phyloP scores from a whole-genome alignment of 1,140 invertebrate species.

The Anagrus nilaparvatae region DNA sequence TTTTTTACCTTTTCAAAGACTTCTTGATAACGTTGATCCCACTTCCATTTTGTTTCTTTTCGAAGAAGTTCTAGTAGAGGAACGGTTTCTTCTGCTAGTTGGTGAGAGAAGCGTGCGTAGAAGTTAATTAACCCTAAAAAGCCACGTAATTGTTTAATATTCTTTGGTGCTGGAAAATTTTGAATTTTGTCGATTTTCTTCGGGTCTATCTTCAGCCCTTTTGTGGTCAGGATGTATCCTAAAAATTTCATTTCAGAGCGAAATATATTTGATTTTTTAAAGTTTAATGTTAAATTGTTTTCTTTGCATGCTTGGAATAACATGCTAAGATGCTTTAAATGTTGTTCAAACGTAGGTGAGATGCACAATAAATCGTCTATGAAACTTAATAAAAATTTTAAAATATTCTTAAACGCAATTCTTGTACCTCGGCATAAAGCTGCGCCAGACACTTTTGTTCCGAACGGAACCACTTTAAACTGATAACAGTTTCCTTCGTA shows the following conservation, averaged over 20 bases:
- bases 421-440: too few species aligned
- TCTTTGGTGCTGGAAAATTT: constrained; percentile 24
- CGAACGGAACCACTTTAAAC: too few species aligned
- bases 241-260: constrained; percentile 31
- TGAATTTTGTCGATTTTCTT: constrained; percentile 22
- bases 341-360: constrained; percentile 16
- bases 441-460: too few species aligned
- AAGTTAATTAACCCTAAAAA: constrained; percentile 38
- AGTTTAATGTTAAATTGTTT: constrained; percentile 22
- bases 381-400: too few species aligned
- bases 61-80: constrained; percentile 24
- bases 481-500: too few species aligned
- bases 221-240: constrained; percentile 27
- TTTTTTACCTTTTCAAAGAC: constrained; percentile 18
- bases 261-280: constrained; percentile 25
- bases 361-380: constrained; percentile 20
- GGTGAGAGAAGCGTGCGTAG: constrained; percentile 16
- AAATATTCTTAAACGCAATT: too few species aligned
- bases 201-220: constrained; percentile 22
- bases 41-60: constrained; percentile 17
- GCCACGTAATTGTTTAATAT: constrained; percentile 27
- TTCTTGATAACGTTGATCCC: constrained; percentile 12
- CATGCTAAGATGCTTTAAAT: constrained; percentile 20
- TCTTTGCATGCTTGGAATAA: constrained; percentile 14
- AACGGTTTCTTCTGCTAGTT: constrained; percentile 16